Evolutionary conservation across 2,797 vertebrate genomes (phyloP).

Genomic region (Lutjanus campechanus): DNA sequence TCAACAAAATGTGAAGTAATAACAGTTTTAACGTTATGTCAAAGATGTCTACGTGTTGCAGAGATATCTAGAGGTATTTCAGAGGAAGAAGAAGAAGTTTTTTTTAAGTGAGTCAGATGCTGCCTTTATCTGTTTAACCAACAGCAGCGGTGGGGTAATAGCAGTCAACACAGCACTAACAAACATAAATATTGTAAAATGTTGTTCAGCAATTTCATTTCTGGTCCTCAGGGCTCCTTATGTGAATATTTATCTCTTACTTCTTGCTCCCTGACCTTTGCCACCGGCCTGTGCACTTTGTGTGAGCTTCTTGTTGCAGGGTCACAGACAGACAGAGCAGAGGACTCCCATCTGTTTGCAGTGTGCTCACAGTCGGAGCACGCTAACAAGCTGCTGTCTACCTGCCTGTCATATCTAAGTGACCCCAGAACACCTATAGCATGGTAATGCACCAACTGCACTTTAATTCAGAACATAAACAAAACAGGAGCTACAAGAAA

Average conservation of each 20-base stretch:
- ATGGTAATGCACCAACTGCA: constrained; percentile 22
- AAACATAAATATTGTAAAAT: constrained; percentile 47
- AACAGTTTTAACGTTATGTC: too few relatives aligned
- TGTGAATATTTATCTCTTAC: constrained; percentile 55
- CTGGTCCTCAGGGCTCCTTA: neutral
- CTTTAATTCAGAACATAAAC: constrained; percentile 12
- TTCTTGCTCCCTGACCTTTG: constrained; percentile 40
- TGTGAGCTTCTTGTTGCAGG: constrained; percentile 20
- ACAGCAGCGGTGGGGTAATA: neutral
- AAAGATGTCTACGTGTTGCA: too few relatives aligned
- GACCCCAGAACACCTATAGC: constrained; percentile 26
- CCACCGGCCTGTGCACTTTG: constrained; percentile 11
- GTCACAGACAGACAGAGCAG: constrained; percentile 26
- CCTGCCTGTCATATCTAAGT: constrained; percentile 39
- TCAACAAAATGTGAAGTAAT: too few relatives aligned
- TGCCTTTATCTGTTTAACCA: constrained; percentile 8
- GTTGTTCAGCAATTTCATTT: constrained; percentile 17
- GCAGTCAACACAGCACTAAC: neutral
- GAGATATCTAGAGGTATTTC: too few relatives aligned
- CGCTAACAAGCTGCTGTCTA: constrained; percentile 68
- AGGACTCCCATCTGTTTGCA: constrained; percentile 31
- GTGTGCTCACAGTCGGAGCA: constrained; percentile 38
- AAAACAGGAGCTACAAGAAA: constrained; percentile 6
- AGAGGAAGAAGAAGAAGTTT: neutral
- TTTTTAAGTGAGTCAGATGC: neutral